Conservation (phyloP, 1,140 invertebrate species). For the Yoshiicerus persimilis region DNA sequence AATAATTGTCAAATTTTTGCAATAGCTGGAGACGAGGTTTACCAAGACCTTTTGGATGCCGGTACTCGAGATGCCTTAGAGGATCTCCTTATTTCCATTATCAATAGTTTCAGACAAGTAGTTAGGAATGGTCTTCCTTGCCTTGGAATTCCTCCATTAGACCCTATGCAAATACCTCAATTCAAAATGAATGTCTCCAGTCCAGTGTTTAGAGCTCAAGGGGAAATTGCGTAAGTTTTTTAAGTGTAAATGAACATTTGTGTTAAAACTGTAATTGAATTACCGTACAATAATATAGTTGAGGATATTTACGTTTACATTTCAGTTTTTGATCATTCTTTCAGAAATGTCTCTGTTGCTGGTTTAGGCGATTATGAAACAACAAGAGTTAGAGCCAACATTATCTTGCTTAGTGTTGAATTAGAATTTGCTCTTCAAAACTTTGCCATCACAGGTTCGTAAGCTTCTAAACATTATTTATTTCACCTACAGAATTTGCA, state of each 20-base stretch:
- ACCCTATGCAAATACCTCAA: conserved; percentile 18
- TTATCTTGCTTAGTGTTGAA: not conserved
- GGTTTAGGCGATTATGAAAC: not conserved
- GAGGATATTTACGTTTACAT: not conserved
- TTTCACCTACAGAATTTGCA: too few relatives aligned
- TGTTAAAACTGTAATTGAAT: too few relatives aligned
- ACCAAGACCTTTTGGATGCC: not conserved
- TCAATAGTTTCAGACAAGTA: conserved; percentile 9
- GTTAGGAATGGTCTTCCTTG: conserved; percentile 24
- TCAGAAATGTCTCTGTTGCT: not conserved
- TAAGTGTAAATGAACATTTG: not conserved
- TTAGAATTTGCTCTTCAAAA: not conserved
- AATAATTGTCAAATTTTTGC: not conserved
- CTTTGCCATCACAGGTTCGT: not conserved
- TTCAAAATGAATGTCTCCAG: not conserved
- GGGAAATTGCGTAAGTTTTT: not conserved
- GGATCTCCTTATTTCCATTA: conserved; percentile 6
- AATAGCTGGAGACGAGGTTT: not conserved
- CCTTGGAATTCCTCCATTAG: conserved; percentile 30
- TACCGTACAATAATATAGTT: not conserved
- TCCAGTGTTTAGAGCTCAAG: not conserved
- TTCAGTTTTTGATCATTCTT: not conserved
- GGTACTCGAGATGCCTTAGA: conserved; percentile 13
- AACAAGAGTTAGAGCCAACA: not conserved
- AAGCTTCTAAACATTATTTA: not conserved